These are phyloP conservation scores for Acanthosepion lycidas DNA, from an alignment of 2,888 invertebrate species.

Conservation along the genomic window DNA sequence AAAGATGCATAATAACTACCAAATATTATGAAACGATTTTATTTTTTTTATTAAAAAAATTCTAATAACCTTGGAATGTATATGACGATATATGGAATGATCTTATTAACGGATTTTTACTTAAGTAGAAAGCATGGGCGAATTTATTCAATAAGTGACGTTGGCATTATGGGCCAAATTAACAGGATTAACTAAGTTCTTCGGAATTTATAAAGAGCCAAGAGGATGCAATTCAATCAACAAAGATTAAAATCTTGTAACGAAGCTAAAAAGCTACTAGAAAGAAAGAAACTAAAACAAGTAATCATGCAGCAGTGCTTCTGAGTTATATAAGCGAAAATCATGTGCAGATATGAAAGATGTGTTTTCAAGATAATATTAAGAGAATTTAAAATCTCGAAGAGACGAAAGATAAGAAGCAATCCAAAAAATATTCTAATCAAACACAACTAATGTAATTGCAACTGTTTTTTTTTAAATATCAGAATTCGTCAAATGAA, in stretches of 20 bases:
- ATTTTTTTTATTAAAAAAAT: not conserved
- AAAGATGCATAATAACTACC: not conserved
- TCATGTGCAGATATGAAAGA: not conserved
- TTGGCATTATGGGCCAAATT: not conserved
- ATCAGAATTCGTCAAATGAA: no score
- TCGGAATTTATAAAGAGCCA: not conserved
- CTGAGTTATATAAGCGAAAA: not conserved
- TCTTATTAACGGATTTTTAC: not conserved
- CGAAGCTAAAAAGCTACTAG: not conserved
- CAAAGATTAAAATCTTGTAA: constrained; percentile 14
- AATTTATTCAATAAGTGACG: not conserved
- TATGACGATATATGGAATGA: not conserved
- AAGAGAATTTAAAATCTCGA: not conserved
- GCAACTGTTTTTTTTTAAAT: no score
- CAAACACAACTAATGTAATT: not conserved
- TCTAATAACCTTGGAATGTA: constrained; percentile 7
- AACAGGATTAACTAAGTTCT: not conserved
- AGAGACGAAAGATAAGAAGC: not conserved
- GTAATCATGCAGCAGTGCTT: not conserved
- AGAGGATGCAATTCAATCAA: constrained; percentile 1
- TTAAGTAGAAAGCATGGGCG: not conserved
- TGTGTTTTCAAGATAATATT: not conserved
- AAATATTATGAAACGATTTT: not conserved
- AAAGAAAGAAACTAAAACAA: not conserved
- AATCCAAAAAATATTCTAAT: not conserved